These are phyloP conservation scores for Mormyrus lacerda DNA, from an alignment of 2,113 vertebrate species.

Conservation along the genomic window DNA sequence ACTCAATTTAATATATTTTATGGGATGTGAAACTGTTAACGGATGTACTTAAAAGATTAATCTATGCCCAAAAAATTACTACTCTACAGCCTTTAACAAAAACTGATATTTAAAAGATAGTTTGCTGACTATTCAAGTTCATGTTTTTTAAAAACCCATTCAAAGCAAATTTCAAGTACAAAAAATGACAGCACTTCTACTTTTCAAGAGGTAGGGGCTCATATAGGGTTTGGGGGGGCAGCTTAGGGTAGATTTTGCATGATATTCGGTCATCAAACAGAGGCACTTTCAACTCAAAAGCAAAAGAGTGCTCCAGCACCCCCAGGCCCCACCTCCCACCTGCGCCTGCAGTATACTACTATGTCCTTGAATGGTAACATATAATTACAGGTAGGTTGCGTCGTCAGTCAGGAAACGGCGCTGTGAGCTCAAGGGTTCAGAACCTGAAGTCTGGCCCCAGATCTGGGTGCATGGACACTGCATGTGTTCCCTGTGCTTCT, in stretches of 20 bases:
- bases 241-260: neutral
- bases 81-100: neutral
- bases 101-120: neutral
- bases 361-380: neutral
- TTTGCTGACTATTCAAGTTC: neutral
- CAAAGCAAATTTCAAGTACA: neutral
- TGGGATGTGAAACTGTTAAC: neutral
- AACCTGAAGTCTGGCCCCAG: neutral
- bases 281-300: neutral
- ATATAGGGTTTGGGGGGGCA: neutral
- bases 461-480: neutral
- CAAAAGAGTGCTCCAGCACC: neutral
- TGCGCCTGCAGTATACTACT: neutral
- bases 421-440: neutral
- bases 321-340: neutral
- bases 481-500: neutral
- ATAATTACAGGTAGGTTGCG: neutral
- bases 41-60: neutral
- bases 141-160: neutral
- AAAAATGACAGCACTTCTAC: neutral
- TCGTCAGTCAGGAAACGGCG: neutral
- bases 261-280: neutral
- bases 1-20: neutral
- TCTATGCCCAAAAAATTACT: neutral
- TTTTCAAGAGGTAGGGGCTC: neutral